These are phyloP conservation scores for Cheilosia urbana DNA, from an alignment of 2,888 invertebrate genomes.

Conservation along the genomic window DNA sequence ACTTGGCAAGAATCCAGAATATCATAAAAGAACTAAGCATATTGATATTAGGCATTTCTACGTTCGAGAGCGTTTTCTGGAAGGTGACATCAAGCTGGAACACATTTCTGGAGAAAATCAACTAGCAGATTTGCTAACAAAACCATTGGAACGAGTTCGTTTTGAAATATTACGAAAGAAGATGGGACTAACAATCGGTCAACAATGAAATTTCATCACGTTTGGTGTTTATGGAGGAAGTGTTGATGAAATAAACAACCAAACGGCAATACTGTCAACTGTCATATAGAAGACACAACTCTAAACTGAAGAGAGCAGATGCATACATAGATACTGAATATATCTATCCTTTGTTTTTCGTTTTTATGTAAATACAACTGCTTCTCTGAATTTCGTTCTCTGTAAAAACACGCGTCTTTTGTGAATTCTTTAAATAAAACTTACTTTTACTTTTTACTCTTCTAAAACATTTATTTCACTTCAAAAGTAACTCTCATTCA, in stretches of 20 bases:
- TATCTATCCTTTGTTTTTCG: too few relatives aligned
- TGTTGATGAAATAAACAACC: background rate
- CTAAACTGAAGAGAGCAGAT: too few relatives aligned
- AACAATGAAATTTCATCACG: conserved; percentile 1
- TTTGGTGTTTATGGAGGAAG: conserved; percentile 2
- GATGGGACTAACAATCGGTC: background rate
- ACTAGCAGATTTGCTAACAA: conserved; percentile 10
- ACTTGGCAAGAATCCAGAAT: conserved; percentile 19
- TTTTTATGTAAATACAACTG: too few relatives aligned
- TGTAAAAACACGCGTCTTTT: too few relatives aligned
- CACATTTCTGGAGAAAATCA: conserved; percentile 14
- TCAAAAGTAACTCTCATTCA: too few relatives aligned
- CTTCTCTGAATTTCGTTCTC: too few relatives aligned
- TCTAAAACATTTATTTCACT: too few relatives aligned
- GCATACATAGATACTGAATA: too few relatives aligned
- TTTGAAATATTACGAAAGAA: background rate
- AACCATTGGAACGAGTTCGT: conserved; percentile 3
- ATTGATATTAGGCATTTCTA: conserved; percentile 8
- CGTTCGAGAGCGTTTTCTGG: conserved; percentile 18
- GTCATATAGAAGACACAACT: too few relatives aligned
- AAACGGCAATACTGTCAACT: background rate
- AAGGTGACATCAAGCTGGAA: conserved; percentile 11
- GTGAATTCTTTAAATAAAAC: too few relatives aligned
- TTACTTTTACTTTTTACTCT: too few relatives aligned
- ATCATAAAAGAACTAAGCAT: conserved; percentile 10